These are phyloP conservation scores for Apotomis turbidana DNA, from an alignment of 2,888 invertebrate genomes.

Conservation along the genomic window DNA sequence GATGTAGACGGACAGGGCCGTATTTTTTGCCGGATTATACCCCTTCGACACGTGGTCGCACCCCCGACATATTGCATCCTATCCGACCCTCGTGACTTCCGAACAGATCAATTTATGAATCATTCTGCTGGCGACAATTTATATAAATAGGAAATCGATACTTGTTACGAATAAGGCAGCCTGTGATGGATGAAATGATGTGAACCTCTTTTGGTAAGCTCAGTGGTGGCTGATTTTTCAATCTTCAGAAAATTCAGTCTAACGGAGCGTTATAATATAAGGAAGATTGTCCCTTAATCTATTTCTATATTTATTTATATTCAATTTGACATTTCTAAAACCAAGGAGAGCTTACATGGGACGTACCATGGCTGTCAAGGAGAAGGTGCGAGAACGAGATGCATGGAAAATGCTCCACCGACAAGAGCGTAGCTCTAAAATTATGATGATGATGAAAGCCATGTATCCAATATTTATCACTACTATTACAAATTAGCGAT, in stretches of 20 bases:
- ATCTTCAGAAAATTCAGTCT: background rate
- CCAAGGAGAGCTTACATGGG: too few species aligned
- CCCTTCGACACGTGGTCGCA: constrained; percentile 74
- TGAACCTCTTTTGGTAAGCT: background rate
- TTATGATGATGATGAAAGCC: too few species aligned
- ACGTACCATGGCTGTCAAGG: too few species aligned
- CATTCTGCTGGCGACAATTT: constrained; percentile 52
- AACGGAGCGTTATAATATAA: too few species aligned
- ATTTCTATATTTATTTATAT: too few species aligned
- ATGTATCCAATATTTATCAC: too few species aligned
- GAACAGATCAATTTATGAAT: constrained; percentile 71
- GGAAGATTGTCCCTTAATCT: too few species aligned
- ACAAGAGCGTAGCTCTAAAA: too few species aligned
- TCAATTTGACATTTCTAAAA: too few species aligned
- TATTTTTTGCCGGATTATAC: constrained; percentile 75
- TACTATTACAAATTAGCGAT: too few species aligned
- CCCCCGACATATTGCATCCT: constrained; percentile 72
- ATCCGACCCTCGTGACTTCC: constrained; percentile 69
- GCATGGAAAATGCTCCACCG: too few species aligned
- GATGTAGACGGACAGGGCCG: constrained; percentile 71
- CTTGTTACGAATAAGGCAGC: constrained; percentile 25
- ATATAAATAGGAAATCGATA: constrained; percentile 39
- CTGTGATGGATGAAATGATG: background rate
- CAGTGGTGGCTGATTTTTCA: background rate
- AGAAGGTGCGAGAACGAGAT: too few species aligned